These are phyloP conservation scores for Globicephala melas DNA, from an alignment of 2,113 vertebrate species.

Conservation along the genomic window DNA sequence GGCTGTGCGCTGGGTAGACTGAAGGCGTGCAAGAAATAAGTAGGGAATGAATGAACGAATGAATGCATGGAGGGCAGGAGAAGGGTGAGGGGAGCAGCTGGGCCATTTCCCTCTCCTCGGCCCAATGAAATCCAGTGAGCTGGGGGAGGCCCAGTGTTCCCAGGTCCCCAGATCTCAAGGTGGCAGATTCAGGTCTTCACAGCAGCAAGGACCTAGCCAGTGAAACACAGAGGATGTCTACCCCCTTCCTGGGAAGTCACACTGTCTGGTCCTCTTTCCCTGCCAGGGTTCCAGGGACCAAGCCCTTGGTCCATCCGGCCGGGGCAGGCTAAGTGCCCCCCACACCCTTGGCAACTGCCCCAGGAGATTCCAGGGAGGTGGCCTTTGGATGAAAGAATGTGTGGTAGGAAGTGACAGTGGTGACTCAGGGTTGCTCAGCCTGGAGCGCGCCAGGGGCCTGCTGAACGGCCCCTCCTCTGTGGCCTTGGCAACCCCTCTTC, in stretches of 20 bases:
- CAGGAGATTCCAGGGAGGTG: conserved; percentile 3
- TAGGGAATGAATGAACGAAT: not conserved
- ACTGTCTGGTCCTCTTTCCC: not conserved
- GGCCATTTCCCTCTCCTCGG: not conserved
- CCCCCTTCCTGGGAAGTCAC: not conserved
- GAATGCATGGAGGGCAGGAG: not conserved
- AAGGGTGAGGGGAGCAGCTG: accelerated
- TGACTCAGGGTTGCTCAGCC: conserved; percentile 72
- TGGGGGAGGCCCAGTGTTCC: not conserved
- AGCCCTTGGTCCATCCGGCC: not conserved
- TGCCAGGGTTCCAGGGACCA: not conserved
- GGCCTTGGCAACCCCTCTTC: not conserved
- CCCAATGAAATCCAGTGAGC: not conserved
- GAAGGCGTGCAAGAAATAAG: accelerated
- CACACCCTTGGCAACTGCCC: not conserved
- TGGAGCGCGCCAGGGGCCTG: not conserved
- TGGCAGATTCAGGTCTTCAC: not conserved
- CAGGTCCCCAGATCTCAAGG: not conserved
- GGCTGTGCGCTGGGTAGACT: no score
- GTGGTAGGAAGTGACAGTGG: conserved; percentile 51
- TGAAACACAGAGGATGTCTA: not conserved
- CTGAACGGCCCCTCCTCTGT: not conserved
- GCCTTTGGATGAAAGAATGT: conserved; percentile 49
- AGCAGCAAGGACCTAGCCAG: not conserved
- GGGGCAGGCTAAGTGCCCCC: not conserved